phyloP scores from a whole-genome alignment of 2,113 vertebrate genomes.

The Etia nguti region DNA sequence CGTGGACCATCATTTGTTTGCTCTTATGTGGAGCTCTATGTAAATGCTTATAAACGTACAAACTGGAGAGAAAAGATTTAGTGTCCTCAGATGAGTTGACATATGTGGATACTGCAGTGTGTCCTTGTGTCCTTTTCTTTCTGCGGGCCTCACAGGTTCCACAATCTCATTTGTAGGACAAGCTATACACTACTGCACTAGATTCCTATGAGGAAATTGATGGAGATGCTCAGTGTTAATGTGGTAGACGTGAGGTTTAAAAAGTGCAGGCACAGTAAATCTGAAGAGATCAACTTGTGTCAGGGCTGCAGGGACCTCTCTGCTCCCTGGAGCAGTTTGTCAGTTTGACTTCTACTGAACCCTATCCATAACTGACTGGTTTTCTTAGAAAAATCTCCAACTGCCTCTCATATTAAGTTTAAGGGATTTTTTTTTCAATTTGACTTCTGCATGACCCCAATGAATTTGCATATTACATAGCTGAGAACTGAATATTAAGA shows the following conservation, averaged over 20 bases:
- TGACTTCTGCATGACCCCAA: conserved; percentile 70
- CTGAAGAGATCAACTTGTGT: conserved; percentile 53
- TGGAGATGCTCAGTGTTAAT: conserved; percentile 45
- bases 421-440: conserved; percentile 47
- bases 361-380: conserved; percentile 54
- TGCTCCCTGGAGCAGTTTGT: conserved; percentile 22
- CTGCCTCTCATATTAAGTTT: conserved; percentile 65
- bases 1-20: neutral
- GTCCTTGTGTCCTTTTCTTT: neutral
- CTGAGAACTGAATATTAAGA: conserved; percentile 74
- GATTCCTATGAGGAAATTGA: conserved; percentile 13
- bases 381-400: conserved; percentile 56
- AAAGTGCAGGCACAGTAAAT: conserved; percentile 31
- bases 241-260: conserved; percentile 30
- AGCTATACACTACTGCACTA: neutral
- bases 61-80: neutral
- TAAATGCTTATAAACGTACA: neutral
- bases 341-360: conserved; percentile 58
- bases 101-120: neutral
- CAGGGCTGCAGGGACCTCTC: conserved; percentile 43
- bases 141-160: neutral
- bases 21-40: neutral
- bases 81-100: neutral
- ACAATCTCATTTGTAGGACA: conserved; percentile 31
- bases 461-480: conserved; percentile 74